Conservation (phyloP, 2,888 invertebrate species). For the Boloria selene region DNA sequence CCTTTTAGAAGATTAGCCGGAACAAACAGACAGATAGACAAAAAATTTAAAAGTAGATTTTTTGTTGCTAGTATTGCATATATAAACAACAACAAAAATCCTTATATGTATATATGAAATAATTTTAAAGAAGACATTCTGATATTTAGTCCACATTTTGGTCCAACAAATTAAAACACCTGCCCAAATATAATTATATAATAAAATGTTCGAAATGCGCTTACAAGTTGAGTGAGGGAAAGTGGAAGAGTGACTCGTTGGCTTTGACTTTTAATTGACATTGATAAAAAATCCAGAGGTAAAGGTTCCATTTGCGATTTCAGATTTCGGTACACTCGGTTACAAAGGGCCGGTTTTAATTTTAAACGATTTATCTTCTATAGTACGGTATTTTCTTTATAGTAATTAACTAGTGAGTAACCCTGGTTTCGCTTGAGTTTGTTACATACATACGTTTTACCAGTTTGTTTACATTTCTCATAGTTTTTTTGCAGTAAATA, state of each 20-base stretch:
- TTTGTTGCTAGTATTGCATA: too few species aligned
- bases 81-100: too few species aligned
- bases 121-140: too few species aligned
- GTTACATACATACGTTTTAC: too few species aligned
- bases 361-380: background rate
- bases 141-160: background rate
- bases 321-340: conserved; percentile 31
- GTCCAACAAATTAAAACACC: conserved; percentile 1
- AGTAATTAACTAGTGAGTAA: too few species aligned
- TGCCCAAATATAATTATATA: conserved; percentile 20
- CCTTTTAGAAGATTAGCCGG: too few species aligned
- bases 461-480: too few species aligned
- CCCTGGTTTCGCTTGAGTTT: too few species aligned
- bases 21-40: too few species aligned
- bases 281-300: conserved; percentile 56
- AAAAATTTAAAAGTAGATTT: too few species aligned
- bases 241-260: conserved; percentile 53
- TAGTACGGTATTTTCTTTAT: background rate
- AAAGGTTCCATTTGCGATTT: conserved; percentile 42
- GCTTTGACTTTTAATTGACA: conserved; percentile 63
- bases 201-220: conserved; percentile 32
- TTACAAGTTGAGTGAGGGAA: conserved; percentile 44
- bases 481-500: too few species aligned
- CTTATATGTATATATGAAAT: too few species aligned
- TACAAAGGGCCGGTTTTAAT: background rate